These are phyloP conservation scores for Lasioglossum vierecki DNA, from an alignment of 2,888 invertebrate genomes.

Conservation along the genomic window DNA sequence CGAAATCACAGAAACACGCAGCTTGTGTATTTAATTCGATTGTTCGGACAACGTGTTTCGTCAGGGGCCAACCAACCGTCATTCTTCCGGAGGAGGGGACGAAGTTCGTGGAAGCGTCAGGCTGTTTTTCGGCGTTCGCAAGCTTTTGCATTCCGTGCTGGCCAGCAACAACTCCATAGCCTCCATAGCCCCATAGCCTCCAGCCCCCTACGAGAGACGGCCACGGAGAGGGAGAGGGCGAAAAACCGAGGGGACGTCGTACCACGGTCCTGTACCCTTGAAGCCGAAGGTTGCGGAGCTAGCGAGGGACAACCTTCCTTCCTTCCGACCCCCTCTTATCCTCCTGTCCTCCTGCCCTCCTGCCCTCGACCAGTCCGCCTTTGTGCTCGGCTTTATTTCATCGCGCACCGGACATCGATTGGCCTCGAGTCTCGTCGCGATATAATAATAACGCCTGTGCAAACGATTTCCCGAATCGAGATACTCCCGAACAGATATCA, in stretches of 20 bases:
- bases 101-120: constrained; percentile 40
- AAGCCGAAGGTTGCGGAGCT: constrained; percentile 78
- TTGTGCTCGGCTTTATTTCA: constrained; percentile 73
- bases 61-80: not conserved
- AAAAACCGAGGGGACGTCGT: constrained; percentile 57
- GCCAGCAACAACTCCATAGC: not conserved
- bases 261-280: constrained; percentile 80
- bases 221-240: constrained; percentile 32
- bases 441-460: constrained; percentile 60
- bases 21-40: not conserved
- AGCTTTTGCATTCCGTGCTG: constrained; percentile 52
- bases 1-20: not conserved
- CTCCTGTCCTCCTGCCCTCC: not conserved
- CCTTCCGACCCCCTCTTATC: constrained; percentile 22
- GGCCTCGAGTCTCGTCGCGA: constrained; percentile 64
- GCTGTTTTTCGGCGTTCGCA: constrained; percentile 37
- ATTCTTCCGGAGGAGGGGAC: not conserved
- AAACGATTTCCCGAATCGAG: constrained; percentile 60
- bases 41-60: not conserved
- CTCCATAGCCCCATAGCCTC: not conserved
- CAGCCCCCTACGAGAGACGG: not conserved
- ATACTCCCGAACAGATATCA: not conserved
- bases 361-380: constrained; percentile 60
- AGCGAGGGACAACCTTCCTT: constrained; percentile 76
- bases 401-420: constrained; percentile 71